A percentile compares a stretch with the other conserved stretches of the same genome.
phyloP scores from a whole-genome alignment of 2,113 vertebrate species.

The Willisornis vidua region DNA sequence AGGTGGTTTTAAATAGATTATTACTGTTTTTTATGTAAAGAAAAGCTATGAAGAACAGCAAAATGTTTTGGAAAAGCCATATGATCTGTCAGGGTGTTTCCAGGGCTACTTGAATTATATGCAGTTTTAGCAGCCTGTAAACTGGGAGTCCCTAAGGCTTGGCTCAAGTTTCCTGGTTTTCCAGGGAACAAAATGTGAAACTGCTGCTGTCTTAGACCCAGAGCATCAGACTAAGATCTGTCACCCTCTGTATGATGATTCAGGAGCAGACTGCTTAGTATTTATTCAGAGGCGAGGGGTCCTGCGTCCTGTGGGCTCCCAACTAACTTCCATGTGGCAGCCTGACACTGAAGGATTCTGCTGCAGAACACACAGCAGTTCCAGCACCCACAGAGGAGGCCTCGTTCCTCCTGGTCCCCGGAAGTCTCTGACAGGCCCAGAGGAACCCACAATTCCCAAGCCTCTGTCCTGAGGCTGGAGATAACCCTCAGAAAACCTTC shows the following conservation, averaged over 20 bases:
- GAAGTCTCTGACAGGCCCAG: background rate
- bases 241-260: background rate
- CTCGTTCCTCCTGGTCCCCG: background rate
- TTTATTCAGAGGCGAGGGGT: background rate
- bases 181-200: background rate
- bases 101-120: background rate
- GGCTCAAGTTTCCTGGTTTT: background rate
- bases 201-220: background rate
- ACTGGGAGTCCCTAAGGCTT: background rate
- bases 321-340: background rate
- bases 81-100: background rate
- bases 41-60: background rate
- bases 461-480: background rate
- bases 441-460: background rate
- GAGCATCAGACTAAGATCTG: background rate
- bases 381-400: accelerated
- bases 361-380: background rate
- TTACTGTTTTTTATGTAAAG: background rate
- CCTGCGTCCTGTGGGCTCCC: background rate
- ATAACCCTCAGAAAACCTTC: background rate
- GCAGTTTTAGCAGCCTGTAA: background rate
- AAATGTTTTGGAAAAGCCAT: background rate
- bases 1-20: background rate
- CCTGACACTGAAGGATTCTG: background rate
- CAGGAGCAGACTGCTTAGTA: background rate